Evolutionary conservation across 2,113 vertebrate genomes (phyloP).

Genomic region (Pedetes capensis): DNA sequence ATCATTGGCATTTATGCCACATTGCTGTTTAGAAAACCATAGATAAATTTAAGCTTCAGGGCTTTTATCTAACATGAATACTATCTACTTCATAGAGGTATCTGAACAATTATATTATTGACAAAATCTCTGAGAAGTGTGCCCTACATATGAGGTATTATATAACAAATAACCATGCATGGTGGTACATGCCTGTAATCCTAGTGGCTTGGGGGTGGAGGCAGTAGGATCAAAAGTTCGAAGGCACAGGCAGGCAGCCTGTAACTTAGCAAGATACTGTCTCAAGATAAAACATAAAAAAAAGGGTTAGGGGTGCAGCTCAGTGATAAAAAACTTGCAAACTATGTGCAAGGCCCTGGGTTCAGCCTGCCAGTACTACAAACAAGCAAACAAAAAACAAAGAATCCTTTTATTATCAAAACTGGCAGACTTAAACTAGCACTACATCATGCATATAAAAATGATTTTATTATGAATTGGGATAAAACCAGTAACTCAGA

Average conservation of each 20-base stretch:
- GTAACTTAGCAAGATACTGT: too few species aligned
- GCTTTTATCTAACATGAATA: background rate
- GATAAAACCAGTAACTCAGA: background rate
- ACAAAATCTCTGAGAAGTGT: conserved; percentile 12
- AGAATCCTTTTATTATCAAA: conserved; percentile 37
- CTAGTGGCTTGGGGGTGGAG: too few species aligned
- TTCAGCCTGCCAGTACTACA: too few species aligned
- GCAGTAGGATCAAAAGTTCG: too few species aligned
- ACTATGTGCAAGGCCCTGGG: too few species aligned
- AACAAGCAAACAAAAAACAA: too few species aligned
- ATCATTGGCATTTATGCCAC: conserved; percentile 94
- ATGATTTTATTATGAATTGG: background rate
- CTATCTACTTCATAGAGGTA: background rate
- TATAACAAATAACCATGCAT: conserved; percentile 32
- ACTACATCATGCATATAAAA: background rate
- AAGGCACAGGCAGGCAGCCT: too few species aligned
- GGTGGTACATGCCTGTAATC: too few species aligned
- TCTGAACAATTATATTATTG: background rate
- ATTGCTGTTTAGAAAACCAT: conserved; percentile 87
- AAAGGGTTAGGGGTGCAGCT: too few species aligned
- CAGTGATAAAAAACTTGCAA: too few species aligned
- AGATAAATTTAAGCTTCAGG: conserved; percentile 16
- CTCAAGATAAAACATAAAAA: too few species aligned
- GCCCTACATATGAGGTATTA: background rate
- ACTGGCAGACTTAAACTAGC: conserved; percentile 16